Evolutionary conservation across 2,888 invertebrate species (phyloP), one percentile per base, ranked within the genome.

Genomic region (Philhelius pedissequus): DNA sequence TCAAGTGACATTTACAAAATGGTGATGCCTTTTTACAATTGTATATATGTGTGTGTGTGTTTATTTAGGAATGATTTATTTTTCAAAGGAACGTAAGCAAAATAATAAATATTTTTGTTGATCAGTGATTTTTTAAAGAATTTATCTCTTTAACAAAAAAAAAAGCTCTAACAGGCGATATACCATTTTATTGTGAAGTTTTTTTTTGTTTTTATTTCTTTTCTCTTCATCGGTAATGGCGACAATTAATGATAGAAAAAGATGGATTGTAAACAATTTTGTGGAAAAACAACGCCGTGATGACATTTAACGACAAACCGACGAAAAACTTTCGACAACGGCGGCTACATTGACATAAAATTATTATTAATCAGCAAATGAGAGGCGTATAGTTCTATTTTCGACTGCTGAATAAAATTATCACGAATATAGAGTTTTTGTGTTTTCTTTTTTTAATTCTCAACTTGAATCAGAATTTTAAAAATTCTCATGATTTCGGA

Each of bases 41-140:
- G n/a, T n/a, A n/a, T n/a, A n/a, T 4, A 27, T 54, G n/a, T 27
- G n/a, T 66, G 27, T 64, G 58, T 62, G 60, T 64, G 45, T 64
- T 64, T 45, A 30, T 73, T 62, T 52, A 73, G 82, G 82, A 82
- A 82, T 82, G 82, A 78, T 82, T 64, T 62, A 73, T 68, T 68
- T 82, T 71, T 77, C 77, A 77, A 52, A 80, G 80, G 80, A 80
- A 80, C 80, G 80, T 75, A 69, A 75, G 80, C 74, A 69, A 80
- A 80, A 69, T 64, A 64, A 64, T 64, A 73, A 66, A 73, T 70
- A 64, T 64, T 64, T 30, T 27, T 45, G 45, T 30, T 64, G 32
- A 32, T 48, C 62, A 27, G 45, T 32, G 32, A 64, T 48, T 32
- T 45, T n/a, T 22, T 22, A 0, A 32, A 40, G n/a, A 38, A 15